Percentiles rank a stretch among this genome's conserved stretches.
These are phyloP conservation scores for Romanogobio albipinnatus DNA, from an alignment of 2,113 vertebrate genomes.

Conservation along the genomic window DNA sequence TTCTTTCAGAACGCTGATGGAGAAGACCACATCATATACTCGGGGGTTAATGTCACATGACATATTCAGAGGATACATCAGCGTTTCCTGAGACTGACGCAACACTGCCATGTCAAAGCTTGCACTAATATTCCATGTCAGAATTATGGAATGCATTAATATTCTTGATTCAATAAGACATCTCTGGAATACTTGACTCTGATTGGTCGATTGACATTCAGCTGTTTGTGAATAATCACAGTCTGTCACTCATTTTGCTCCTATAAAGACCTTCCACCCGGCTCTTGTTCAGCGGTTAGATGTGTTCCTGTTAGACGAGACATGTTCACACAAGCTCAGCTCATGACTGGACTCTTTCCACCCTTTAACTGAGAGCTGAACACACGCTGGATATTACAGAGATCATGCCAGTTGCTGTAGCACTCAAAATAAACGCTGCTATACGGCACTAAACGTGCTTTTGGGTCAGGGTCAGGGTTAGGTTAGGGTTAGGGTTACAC, in stretches of 20 bases:
- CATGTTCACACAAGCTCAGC: not conserved
- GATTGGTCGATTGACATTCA: not conserved
- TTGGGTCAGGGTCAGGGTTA: no score
- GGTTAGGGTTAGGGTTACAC: no score
- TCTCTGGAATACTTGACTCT: not conserved
- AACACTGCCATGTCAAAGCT: not conserved
- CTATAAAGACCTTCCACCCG: not conserved
- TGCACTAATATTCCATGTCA: not conserved
- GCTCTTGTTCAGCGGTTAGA: not conserved
- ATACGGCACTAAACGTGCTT: no score
- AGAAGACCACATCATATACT: not conserved
- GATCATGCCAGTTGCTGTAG: no score
- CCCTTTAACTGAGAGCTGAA: no score
- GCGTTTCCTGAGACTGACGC: no score
- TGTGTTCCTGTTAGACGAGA: not conserved
- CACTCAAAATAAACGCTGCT: no score
- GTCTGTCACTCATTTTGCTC: not conserved
- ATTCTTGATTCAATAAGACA: not conserved
- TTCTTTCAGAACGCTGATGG: not conserved
- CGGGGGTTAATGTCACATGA: not conserved
- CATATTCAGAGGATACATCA: not conserved
- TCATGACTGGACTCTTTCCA: not conserved
- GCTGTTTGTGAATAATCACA: not conserved
- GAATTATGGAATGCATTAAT: not conserved
- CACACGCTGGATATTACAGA: no score